Conservation (phyloP, 2,888 invertebrate species). For the Meta bourneti region DNA sequence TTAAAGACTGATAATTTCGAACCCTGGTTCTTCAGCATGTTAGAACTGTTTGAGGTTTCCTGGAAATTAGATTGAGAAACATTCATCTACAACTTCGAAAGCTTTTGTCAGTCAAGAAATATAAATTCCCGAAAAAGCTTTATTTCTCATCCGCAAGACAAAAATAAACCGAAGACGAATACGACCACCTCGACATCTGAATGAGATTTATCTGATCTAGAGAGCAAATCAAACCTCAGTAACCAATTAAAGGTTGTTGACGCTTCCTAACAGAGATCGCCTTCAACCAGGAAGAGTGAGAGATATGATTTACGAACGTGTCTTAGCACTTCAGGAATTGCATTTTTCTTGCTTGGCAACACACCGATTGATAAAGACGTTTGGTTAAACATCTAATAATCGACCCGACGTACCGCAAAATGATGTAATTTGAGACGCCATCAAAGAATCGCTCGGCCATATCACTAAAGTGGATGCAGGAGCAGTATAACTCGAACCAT, state of each 20-base stretch:
- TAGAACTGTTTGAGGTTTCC: no score
- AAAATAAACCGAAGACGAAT: not conserved
- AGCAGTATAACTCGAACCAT: not conserved
- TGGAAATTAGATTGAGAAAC: no score
- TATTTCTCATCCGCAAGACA: not conserved
- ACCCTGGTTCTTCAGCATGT: no score
- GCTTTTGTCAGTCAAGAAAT: no score
- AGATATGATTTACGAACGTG: not conserved
- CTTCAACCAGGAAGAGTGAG: not conserved
- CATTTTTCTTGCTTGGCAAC: not conserved
- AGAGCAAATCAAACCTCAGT: not conserved
- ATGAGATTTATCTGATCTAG: not conserved
- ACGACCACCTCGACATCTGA: not conserved
- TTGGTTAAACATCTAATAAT: conserved; percentile 5
- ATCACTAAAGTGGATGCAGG: not conserved
- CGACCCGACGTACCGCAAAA: not conserved
- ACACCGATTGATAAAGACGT: not conserved
- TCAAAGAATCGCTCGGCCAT: not conserved
- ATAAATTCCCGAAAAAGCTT: not conserved
- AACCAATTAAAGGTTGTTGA: not conserved
- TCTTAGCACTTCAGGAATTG: no score
- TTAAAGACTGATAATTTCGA: no score
- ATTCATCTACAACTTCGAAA: no score
- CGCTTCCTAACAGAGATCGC: not conserved
- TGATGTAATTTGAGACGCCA: conserved; percentile 24